These are phyloP conservation scores for Pyrrhosoma nymphula DNA, from an alignment of 2,888 invertebrate species.

Conservation along the genomic window DNA sequence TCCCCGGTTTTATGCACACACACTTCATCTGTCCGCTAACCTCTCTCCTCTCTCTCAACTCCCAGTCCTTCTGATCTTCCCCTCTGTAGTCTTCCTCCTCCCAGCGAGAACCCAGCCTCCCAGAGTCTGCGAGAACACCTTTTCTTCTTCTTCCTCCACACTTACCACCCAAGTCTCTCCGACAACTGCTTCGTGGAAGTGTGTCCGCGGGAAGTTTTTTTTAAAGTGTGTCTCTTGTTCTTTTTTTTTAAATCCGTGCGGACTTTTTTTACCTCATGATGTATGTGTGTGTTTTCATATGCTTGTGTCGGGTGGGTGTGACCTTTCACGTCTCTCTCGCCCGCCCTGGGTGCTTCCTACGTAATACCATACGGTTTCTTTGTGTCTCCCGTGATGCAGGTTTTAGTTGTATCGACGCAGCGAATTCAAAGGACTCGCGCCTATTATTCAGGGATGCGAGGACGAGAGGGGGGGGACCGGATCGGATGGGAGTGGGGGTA, in stretches of 20 bases:
- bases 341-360: not conserved
- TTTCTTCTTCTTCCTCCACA: not conserved
- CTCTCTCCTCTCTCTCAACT: too few relatives aligned
- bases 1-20: too few relatives aligned
- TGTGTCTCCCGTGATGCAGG: not conserved
- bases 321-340: not conserved
- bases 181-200: not conserved
- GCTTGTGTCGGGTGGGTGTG: not conserved
- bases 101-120: not conserved
- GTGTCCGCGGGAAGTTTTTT: not conserved
- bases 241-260: not conserved
- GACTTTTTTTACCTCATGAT: not conserved
- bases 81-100: too few relatives aligned
- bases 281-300: not conserved
- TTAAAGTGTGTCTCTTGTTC: not conserved
- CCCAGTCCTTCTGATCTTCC: too few relatives aligned
- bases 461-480: not conserved
- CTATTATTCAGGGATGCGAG: not conserved
- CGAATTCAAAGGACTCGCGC: not conserved
- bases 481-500: not conserved
- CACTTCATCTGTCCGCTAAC: too few relatives aligned
- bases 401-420: not conserved
- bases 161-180: not conserved
- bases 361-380: not conserved
- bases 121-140: too few relatives aligned